Percentiles rank a stretch among this genome's conserved stretches.
Conservation (phyloP, 2,888 invertebrate species). For the Oxyscelio sp. region DNA sequence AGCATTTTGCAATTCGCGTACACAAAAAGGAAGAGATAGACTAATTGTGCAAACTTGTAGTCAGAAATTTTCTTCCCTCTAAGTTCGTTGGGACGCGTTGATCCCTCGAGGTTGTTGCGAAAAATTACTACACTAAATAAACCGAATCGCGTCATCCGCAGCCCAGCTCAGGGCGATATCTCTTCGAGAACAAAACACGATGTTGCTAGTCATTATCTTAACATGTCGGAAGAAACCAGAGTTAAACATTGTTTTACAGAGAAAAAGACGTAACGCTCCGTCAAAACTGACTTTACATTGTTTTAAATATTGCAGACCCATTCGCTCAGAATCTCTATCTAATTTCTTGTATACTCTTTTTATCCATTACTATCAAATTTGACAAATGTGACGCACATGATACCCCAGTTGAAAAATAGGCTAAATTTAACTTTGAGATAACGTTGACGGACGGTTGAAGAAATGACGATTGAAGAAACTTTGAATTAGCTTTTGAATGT, state of each 20-base stretch:
- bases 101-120: conserved; percentile 65
- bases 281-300: conserved; percentile 18
- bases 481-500: too few species aligned
- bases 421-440: too few species aligned
- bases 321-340: not conserved
- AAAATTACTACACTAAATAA: conserved; percentile 72
- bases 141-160: conserved; percentile 62
- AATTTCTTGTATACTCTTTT: too few species aligned
- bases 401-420: too few species aligned
- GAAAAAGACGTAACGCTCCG: conserved; percentile 7
- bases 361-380: too few species aligned
- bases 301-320: conserved; percentile 8
- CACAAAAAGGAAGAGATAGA: conserved; percentile 46
- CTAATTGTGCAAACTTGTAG: conserved; percentile 71
- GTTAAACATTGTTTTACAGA: conserved; percentile 16
- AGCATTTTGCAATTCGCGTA: conserved; percentile 58
- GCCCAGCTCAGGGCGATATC: conserved; percentile 49
- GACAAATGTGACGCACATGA: too few species aligned
- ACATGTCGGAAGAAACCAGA: conserved; percentile 33
- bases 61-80: conserved; percentile 66
- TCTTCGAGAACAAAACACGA: conserved; percentile 43
- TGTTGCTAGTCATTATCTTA: conserved; percentile 48
- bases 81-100: conserved; percentile 54
- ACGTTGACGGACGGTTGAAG: too few species aligned
- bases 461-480: too few species aligned